These are phyloP conservation scores for Hylia prasina DNA, from an alignment of 2,113 vertebrate species.

Conservation along the genomic window DNA sequence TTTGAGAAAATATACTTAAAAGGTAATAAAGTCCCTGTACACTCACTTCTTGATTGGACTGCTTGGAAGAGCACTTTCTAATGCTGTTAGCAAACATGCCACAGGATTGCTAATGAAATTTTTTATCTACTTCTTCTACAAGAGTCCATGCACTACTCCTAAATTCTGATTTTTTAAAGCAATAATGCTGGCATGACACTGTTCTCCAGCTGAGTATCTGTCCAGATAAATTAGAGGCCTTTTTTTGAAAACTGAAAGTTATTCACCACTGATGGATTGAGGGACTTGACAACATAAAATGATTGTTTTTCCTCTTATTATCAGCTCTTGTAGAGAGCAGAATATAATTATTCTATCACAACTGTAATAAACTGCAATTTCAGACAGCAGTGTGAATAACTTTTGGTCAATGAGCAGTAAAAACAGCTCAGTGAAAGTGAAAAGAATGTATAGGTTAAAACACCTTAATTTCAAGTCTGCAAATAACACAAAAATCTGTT, in stretches of 20 bases:
- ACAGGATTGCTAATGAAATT: neutral
- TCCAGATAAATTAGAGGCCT: neutral
- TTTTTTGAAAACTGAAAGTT: neutral
- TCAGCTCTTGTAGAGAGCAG: neutral
- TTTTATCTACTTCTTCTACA: slow-evolving; percentile 19
- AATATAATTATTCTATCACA: slow-evolving; percentile 27
- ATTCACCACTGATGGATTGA: neutral
- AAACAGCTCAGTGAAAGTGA: neutral
- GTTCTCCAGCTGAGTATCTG: neutral
- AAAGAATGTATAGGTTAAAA: neutral
- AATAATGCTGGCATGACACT: neutral
- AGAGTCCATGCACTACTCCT: neutral
- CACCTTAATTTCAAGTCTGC: neutral
- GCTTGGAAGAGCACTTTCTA: slow-evolving; percentile 43
- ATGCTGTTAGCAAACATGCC: slow-evolving; percentile 25
- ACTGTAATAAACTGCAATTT: slow-evolving; percentile 39
- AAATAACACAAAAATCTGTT: neutral
- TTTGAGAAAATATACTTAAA: slow-evolving; percentile 4
- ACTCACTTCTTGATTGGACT: neutral
- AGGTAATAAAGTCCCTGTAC: neutral
- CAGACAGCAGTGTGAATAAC: slow-evolving; percentile 3
- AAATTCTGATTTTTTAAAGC: neutral
- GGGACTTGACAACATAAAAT: neutral
- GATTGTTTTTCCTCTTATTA: neutral
- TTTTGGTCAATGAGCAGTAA: slow-evolving; percentile 34